Conservation (phyloP, 2,797 vertebrate genomes). For the Pipistrellus nathusii region DNA sequence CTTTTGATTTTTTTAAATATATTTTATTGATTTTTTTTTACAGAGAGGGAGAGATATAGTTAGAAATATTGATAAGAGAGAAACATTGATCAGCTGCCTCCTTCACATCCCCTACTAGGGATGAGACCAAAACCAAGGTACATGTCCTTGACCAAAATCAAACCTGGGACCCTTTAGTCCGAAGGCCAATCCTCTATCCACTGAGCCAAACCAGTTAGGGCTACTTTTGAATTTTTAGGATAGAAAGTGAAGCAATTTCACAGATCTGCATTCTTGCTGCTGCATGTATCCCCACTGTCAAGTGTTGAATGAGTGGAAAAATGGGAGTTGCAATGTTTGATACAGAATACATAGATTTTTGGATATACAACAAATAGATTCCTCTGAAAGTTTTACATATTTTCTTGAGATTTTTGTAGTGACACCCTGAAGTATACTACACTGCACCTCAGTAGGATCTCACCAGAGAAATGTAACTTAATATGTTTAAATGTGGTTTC, state of each 20-base stretch:
- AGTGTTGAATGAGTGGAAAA: neutral
- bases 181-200: no score
- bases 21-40: no score
- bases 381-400: neutral
- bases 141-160: no score
- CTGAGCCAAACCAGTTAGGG: no score
- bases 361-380: neutral
- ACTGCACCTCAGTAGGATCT: neutral
- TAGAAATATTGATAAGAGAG: no score
- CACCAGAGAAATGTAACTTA: neutral
- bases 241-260: neutral
- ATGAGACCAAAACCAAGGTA: no score
- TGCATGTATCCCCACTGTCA: neutral
- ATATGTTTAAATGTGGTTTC: neutral
- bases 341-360: neutral
- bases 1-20: conserved; percentile 21
- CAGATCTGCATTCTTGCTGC: neutral
- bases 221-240: conserved; percentile 19
- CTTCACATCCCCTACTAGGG: no score
- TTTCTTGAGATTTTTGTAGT: neutral
- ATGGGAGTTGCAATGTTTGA: neutral
- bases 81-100: no score
- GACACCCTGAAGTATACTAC: neutral
- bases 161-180: no score
- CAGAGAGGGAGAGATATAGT: no score